Conservation (phyloP, 2,113 vertebrate genomes). For the Acanthochromis polyacanthus region DNA sequence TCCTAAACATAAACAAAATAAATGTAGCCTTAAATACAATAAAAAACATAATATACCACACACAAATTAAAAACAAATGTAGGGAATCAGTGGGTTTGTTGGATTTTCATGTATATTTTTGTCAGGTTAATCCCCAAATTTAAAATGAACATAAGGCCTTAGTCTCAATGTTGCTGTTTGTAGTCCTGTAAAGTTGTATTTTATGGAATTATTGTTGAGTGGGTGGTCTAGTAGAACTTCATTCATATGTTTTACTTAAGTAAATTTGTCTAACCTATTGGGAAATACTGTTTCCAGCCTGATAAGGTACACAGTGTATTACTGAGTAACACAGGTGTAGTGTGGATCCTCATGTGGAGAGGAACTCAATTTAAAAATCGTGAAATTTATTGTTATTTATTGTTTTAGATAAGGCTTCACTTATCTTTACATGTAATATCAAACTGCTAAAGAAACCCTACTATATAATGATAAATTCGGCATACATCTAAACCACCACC, state of each 20-base stretch:
- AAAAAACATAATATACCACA: not conserved
- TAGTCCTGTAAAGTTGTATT: too few relatives aligned
- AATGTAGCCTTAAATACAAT: not conserved
- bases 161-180: too few relatives aligned
- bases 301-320: too few relatives aligned
- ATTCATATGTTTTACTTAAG: not conserved
- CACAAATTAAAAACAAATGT: too few relatives aligned
- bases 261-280: too few relatives aligned
- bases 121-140: too few relatives aligned
- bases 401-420: not conserved
- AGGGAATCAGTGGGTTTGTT: too few relatives aligned
- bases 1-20: too few relatives aligned
- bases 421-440: rapidly evolving
- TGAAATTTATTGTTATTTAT: not conserved
- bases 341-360: not conserved
- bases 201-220: too few relatives aligned
- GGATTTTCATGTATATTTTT: too few relatives aligned
- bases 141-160: too few relatives aligned
- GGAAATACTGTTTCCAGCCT: too few relatives aligned
- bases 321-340: not conserved
- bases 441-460: not conserved
- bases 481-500: not conserved
- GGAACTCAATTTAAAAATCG: constrained; percentile 7
- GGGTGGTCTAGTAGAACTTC: not conserved
- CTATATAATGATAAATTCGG: not conserved